These are phyloP conservation scores for Barypeithes pellucidus DNA, from an alignment of 2,888 invertebrate species.

Conservation along the genomic window DNA sequence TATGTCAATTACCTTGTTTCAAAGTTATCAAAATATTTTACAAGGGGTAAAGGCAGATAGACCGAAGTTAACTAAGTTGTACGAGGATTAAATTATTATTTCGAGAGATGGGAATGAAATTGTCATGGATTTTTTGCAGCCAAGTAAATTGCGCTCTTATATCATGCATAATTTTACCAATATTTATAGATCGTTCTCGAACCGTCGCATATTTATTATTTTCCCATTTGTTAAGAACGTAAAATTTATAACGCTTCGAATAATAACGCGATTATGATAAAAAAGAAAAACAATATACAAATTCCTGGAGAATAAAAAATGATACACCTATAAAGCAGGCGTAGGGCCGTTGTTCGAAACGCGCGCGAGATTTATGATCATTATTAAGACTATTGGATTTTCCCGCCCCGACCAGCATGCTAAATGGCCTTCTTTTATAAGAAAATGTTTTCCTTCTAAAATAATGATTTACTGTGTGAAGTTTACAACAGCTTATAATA, in stretches of 20 bases:
- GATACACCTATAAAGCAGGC: conserved; percentile 51
- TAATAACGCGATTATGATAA: conserved; percentile 51
- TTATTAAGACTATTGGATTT: conserved; percentile 64
- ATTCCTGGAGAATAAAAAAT: conserved; percentile 52
- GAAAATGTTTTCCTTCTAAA: conserved; percentile 57
- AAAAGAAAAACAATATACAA: conserved; percentile 55
- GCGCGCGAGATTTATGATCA: conserved; percentile 61
- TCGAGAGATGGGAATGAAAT: too few relatives aligned
- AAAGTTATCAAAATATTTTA: too few relatives aligned
- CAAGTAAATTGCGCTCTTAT: too few relatives aligned
- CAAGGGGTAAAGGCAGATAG: too few relatives aligned
- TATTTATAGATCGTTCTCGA: too few relatives aligned
- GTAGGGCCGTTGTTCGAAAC: conserved; percentile 42
- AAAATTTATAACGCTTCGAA: conserved; percentile 47
- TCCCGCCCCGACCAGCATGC: conserved; percentile 56
- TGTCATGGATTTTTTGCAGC: too few relatives aligned
- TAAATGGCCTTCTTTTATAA: conserved; percentile 60
- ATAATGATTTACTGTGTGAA: conserved; percentile 58
- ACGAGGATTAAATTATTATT: too few relatives aligned
- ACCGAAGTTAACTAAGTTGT: too few relatives aligned
- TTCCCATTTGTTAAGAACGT: conserved; percentile 21
- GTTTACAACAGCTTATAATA: conserved; percentile 54
- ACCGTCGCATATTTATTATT: conserved; percentile 14
- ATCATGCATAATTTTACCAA: too few relatives aligned
- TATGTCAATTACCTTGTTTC: too few relatives aligned